These are phyloP conservation scores for Brachionus calyciflorus DNA, from an alignment of 1,140 invertebrate genomes.

Conservation along the genomic window DNA sequence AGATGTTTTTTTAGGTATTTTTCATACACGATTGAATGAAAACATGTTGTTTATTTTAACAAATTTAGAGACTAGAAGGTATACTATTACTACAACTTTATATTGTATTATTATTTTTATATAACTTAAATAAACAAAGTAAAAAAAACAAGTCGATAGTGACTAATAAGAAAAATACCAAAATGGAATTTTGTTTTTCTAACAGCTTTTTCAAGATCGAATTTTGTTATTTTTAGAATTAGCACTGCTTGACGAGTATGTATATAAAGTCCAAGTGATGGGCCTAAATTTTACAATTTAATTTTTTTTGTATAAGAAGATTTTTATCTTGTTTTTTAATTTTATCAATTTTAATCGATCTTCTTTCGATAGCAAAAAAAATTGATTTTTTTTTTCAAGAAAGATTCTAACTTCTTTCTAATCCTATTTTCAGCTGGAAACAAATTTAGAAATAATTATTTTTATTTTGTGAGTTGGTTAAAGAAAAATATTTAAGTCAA, in stretches of 20 bases:
- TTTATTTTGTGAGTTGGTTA: too few species aligned
- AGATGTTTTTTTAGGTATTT: conserved; percentile 31
- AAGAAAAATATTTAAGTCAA: too few species aligned
- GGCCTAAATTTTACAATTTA: too few species aligned
- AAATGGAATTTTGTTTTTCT: conserved; percentile 38
- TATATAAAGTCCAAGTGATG: too few species aligned
- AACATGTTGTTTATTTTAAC: conserved; percentile 33
- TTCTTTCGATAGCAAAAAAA: too few species aligned
- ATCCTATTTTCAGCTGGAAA: too few species aligned
- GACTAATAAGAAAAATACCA: conserved; percentile 22
- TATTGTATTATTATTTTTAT: conserved; percentile 16
- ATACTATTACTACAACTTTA: conserved; percentile 36
- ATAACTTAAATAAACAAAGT: conserved; percentile 21
- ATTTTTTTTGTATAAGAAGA: too few species aligned
- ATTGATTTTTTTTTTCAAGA: too few species aligned
- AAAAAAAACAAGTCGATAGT: conserved; percentile 31
- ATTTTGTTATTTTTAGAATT: conserved; percentile 24
- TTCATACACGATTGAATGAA: neutral
- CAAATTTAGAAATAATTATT: too few species aligned
- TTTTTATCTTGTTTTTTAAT: too few species aligned
- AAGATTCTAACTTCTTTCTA: too few species aligned
- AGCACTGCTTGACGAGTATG: neutral
- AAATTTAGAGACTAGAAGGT: conserved; percentile 36
- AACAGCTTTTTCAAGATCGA: conserved; percentile 22
- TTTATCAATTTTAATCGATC: too few species aligned